phyloP scores from a whole-genome alignment of 2,888 invertebrate genomes.

The Helicoverpa assulta region DNA sequence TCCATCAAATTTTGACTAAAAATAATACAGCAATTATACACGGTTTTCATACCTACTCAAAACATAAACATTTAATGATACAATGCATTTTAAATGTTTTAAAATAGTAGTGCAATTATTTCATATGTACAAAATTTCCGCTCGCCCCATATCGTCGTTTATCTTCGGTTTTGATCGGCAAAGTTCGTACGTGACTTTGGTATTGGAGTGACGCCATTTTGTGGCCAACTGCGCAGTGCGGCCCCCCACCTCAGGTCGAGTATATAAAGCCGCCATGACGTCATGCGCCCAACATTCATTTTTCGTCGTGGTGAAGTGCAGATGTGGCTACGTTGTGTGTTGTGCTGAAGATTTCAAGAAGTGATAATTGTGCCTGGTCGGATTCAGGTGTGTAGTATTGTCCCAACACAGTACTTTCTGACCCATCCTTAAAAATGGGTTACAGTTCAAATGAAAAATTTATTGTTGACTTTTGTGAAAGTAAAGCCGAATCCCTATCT shows the following conservation, averaged over 20 bases:
- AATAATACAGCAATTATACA: no score
- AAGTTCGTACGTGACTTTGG: conserved; percentile 43
- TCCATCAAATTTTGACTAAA: no score
- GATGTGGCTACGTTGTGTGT: conserved; percentile 79
- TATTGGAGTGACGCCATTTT: conserved; percentile 79
- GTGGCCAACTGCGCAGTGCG: conserved; percentile 79
- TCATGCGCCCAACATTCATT: conserved; percentile 75
- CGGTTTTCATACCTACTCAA: no score
- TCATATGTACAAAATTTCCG: conserved; percentile 40
- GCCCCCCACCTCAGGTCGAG: conserved; percentile 63
- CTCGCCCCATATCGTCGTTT: conserved; percentile 31
- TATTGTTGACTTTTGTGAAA: conserved; percentile 88
- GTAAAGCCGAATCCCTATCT: conserved; percentile 90
- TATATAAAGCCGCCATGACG: conserved; percentile 82
- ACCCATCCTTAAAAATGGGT: conserved; percentile 80
- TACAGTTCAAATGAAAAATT: conserved; percentile 85
- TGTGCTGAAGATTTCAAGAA: conserved; percentile 77
- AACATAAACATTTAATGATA: no score
- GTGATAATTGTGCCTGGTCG: conserved; percentile 82
- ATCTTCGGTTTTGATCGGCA: conserved; percentile 60
- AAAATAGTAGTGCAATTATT: no score
- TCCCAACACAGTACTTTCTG: conserved; percentile 79
- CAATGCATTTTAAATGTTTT: no score
- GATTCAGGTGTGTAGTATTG: conserved; percentile 88
- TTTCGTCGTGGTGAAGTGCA: conserved; percentile 73